Evolutionary conservation across 2,113 vertebrate genomes (phyloP).

Genomic region (Emydura subglobosa): DNA sequence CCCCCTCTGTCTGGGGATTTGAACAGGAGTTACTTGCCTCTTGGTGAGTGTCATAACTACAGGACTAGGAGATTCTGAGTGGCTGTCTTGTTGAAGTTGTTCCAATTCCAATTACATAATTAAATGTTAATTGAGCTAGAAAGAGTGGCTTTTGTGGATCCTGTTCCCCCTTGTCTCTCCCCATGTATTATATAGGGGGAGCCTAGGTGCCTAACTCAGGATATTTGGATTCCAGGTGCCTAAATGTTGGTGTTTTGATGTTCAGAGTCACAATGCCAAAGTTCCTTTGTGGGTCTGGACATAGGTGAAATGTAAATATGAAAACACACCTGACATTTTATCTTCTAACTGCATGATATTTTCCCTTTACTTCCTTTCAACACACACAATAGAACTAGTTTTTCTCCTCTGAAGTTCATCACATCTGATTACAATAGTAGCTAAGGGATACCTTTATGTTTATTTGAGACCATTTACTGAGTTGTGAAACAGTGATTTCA

Average conservation of each 20-base stretch:
- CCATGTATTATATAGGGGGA: background rate
- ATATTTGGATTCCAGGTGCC: background rate
- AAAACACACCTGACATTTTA: background rate
- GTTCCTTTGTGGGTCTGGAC: background rate
- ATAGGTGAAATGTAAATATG: background rate
- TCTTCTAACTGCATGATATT: background rate
- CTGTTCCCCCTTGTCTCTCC: no score
- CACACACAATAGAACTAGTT: background rate
- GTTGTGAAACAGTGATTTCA: constrained; percentile 30
- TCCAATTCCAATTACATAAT: no score
- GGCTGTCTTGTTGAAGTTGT: no score
- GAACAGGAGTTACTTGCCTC: no score
- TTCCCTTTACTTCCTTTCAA: background rate
- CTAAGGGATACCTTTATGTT: background rate
- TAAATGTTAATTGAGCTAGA: no score
- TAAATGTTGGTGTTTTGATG: background rate
- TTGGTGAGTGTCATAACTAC: no score
- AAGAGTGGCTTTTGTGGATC: no score
- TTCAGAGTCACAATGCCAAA: background rate
- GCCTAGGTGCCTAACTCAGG: background rate
- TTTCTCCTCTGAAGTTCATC: background rate
- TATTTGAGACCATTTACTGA: background rate
- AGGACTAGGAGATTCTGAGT: no score
- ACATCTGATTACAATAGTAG: background rate
- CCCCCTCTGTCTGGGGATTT: no score